phyloP scores from a whole-genome alignment of 2,113 vertebrate genomes.

The Progne subis region DNA sequence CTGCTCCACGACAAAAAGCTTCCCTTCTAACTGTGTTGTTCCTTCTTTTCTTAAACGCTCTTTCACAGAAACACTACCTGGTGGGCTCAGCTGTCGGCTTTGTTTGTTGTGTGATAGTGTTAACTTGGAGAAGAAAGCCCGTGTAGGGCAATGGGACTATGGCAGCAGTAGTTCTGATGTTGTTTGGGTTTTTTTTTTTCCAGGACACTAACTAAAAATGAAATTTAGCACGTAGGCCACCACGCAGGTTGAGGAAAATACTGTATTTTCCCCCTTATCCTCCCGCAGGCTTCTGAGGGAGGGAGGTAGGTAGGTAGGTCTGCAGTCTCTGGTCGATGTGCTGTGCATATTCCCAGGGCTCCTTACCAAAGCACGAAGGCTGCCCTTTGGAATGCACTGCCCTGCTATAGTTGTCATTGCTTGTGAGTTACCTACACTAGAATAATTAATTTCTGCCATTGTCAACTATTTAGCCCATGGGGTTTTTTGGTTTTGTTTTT shows the following conservation, averaged over 20 bases:
- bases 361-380: neutral
- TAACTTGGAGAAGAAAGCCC: neutral
- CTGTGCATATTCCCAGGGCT: neutral
- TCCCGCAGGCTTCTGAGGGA: neutral
- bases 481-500: neutral
- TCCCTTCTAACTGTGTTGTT: rapidly evolving
- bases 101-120: neutral
- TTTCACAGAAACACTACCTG: neutral
- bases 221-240: neutral
- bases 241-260: neutral
- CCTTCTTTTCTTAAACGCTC: neutral
- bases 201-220: neutral
- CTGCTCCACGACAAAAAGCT: neutral
- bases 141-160: neutral
- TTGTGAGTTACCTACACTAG: neutral
- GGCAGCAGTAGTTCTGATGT: neutral
- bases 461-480: neutral
- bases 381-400: neutral
- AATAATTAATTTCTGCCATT: neutral
- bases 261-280: neutral
- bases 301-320: too few species aligned
- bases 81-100: neutral
- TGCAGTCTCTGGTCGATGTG: rapidly evolving
- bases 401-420: neutral
- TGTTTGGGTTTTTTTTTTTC: neutral